These are phyloP conservation scores for Cladopsammia gracilis DNA, from an alignment of 64 coral and sea anemone genomes.

Conservation along the genomic window DNA sequence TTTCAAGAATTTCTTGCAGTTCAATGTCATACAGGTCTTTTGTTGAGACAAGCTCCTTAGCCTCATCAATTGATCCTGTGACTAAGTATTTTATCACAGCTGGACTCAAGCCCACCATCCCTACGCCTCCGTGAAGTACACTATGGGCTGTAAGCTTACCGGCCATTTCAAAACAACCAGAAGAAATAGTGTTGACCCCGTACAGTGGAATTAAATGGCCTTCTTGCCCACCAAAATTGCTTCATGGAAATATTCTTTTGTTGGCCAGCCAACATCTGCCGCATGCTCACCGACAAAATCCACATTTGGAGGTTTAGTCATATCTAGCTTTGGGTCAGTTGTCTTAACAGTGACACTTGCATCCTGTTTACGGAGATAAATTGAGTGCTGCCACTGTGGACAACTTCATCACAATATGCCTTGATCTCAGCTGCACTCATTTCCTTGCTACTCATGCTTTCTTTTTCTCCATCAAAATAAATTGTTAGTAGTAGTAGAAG, in stretches of 20 bases:
- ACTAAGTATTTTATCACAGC: slow-evolving; percentile 54
- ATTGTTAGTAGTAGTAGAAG: no score
- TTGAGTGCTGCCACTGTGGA: slow-evolving; percentile 29
- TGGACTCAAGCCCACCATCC: slow-evolving; percentile 60
- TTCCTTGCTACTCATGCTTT: not conserved
- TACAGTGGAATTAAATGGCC: slow-evolving; percentile 56
- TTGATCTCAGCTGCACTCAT: slow-evolving; percentile 2
- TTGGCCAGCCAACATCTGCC: slow-evolving; percentile 73
- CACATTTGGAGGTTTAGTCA: slow-evolving; percentile 59
- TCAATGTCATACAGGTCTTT: not conserved
- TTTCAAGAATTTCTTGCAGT: not conserved
- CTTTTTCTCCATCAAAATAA: not conserved
- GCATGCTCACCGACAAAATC: slow-evolving; percentile 68
- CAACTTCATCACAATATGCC: not conserved
- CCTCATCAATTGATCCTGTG: not conserved
- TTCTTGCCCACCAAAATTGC: slow-evolving; percentile 72
- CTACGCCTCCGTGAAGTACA: slow-evolving; percentile 54
- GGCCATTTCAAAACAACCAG: no score
- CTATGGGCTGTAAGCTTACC: no score
- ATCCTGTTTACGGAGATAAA: slow-evolving; percentile 67
- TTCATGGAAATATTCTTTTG: slow-evolving; percentile 70
- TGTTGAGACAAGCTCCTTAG: slow-evolving; percentile 2
- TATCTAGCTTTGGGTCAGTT: slow-evolving; percentile 59
- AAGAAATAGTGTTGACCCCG: slow-evolving; percentile 62
- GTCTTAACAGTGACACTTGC: slow-evolving; percentile 63